Evolutionary conservation across 2,888 invertebrate genomes (phyloP).

Genomic region (Plemyria rubiginata): DNA sequence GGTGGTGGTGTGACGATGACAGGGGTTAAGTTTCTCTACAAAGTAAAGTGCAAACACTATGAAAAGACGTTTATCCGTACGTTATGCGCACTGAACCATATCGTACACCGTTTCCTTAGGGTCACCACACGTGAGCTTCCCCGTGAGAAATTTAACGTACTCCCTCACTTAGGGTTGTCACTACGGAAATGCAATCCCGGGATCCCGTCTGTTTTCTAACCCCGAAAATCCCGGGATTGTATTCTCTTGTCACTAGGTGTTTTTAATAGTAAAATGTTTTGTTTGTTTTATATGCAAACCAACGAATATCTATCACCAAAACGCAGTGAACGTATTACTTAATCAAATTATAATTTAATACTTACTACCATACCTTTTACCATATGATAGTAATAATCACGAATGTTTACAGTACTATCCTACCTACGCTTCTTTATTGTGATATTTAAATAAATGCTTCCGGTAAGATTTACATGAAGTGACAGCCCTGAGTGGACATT

Average conservation of each 20-base stretch:
- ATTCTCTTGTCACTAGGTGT: not conserved
- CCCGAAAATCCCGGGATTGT: too few species aligned
- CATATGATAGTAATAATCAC: too few species aligned
- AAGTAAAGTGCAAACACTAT: constrained; percentile 27
- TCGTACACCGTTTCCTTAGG: constrained; percentile 70
- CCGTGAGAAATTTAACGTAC: constrained; percentile 75
- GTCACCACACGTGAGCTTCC: constrained; percentile 55
- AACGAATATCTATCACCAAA: not conserved
- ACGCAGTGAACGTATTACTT: too few species aligned
- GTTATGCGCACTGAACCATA: constrained; percentile 78
- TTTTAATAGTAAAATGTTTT: not conserved
- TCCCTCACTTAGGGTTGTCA: constrained; percentile 40
- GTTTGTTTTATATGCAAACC: not conserved
- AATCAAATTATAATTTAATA: too few species aligned
- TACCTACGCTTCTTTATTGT: too few species aligned
- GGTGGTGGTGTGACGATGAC: not conserved
- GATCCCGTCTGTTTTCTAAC: too few species aligned
- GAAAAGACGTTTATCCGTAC: constrained; percentile 50
- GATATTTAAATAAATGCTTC: not conserved
- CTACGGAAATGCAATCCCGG: too few species aligned
- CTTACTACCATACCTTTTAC: too few species aligned
- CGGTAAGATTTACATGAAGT: constrained; percentile 10
- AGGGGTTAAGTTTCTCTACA: constrained; percentile 26
- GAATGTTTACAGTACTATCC: too few species aligned
- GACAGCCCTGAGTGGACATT: constrained; percentile 52